phyloP scores from a whole-genome alignment of 2,888 invertebrate species.

The Cephonodes hylas region DNA sequence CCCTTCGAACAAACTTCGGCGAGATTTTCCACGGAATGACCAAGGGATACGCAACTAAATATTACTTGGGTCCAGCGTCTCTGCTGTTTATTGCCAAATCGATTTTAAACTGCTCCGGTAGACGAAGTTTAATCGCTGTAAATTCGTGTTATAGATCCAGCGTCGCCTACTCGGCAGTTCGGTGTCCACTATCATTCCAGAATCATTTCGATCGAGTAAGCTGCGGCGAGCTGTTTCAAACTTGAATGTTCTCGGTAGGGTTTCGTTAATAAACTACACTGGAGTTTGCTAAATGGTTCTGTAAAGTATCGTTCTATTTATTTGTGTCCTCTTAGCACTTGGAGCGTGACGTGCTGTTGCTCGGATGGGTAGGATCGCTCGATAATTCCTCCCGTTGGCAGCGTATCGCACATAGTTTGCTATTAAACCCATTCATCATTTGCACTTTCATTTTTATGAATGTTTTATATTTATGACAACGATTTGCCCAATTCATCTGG shows the following conservation, averaged over 20 bases:
- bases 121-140: slow-evolving; percentile 31
- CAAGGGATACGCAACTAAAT: background rate
- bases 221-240: slow-evolving; percentile 30
- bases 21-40: background rate
- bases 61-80: background rate
- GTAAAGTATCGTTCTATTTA: background rate
- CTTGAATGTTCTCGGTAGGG: slow-evolving; percentile 26
- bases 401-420: background rate
- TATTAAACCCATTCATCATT: background rate
- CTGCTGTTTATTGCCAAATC: background rate
- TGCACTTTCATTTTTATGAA: background rate
- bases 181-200: slow-evolving; percentile 22
- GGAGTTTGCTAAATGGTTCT: slow-evolving; percentile 5
- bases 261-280: slow-evolving; percentile 36
- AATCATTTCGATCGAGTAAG: slow-evolving; percentile 34
- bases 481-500: background rate
- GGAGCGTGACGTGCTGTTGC: background rate
- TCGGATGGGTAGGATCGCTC: background rate
- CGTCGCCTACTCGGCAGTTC: slow-evolving; percentile 34
- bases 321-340: background rate
- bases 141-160: slow-evolving; percentile 32
- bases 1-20: background rate
- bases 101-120: background rate
- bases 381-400: background rate
- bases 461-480: background rate